Evolutionary conservation across 2,113 vertebrate genomes (phyloP).

Genomic region (Cervus canadensis): DNA sequence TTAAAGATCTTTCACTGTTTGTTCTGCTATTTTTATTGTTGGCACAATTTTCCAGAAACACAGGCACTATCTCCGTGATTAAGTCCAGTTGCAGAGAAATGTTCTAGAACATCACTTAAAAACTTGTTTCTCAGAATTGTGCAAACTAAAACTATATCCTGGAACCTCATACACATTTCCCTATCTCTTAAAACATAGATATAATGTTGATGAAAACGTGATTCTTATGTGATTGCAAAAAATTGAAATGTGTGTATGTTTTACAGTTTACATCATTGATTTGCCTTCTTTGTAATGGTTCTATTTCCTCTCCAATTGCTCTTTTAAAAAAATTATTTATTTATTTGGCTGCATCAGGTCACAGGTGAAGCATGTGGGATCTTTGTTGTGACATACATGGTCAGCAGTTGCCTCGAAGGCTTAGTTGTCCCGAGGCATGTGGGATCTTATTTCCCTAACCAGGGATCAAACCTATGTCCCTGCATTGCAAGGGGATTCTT

Average conservation of each 20-base stretch:
- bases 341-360: background rate
- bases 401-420: background rate
- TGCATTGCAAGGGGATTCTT: background rate
- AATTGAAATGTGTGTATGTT: background rate
- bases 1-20: background rate
- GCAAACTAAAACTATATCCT: background rate
- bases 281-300: background rate
- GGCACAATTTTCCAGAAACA: background rate
- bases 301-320: background rate
- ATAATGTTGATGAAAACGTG: background rate
- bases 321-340: background rate
- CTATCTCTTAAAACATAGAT: background rate
- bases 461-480: background rate
- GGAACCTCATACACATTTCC: background rate
- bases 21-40: background rate
- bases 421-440: background rate
- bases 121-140: background rate
- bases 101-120: background rate
- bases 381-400: background rate
- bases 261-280: background rate
- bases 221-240: background rate
- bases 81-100: background rate
- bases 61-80: background rate
- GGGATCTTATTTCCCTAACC: background rate
- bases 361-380: background rate